Conservation (phyloP, 2,888 invertebrate genomes). For the Drosophila picticornis region DNA sequence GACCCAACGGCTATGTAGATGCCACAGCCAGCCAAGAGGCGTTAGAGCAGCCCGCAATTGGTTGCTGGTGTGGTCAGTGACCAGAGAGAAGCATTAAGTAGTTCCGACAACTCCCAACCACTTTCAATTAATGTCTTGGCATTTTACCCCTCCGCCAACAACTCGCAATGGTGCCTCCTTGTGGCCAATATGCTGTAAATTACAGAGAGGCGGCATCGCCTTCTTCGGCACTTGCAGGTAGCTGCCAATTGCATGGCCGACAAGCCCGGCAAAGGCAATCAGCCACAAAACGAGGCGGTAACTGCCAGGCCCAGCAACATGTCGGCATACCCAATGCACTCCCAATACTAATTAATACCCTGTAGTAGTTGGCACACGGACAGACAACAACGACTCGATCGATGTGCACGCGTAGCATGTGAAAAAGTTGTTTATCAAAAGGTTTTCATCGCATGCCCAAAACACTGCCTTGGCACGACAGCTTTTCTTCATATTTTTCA, state of each 20-base stretch:
- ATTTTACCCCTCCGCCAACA: background rate
- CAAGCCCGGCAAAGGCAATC: slow-evolving; percentile 51
- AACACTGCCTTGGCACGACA: background rate
- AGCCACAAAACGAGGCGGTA: slow-evolving; percentile 58
- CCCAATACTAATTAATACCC: slow-evolving; percentile 53
- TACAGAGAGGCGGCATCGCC: slow-evolving; percentile 30
- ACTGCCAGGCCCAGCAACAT: slow-evolving; percentile 19
- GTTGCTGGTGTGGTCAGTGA: slow-evolving; percentile 26
- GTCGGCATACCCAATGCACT: slow-evolving; percentile 18
- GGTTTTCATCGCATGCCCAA: background rate
- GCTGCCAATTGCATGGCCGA: slow-evolving; percentile 45
- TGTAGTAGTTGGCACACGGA: slow-evolving; percentile 5
- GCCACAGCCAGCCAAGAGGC: slow-evolving; percentile 14
- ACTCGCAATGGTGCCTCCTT: background rate
- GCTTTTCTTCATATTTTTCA: background rate
- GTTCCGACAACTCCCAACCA: slow-evolving; percentile 59
- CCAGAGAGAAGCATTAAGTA: slow-evolving; percentile 45
- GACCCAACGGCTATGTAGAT: slow-evolving; percentile 5
- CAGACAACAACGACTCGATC: background rate
- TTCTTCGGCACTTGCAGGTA: slow-evolving; percentile 36
- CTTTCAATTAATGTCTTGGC: slow-evolving; percentile 54
- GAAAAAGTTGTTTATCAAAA: background rate
- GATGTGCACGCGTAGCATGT: background rate
- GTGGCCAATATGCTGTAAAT: slow-evolving; percentile 49
- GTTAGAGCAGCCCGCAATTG: slow-evolving; percentile 27